Percentiles rank a stretch among this genome's conserved stretches.
Evolutionary conservation across 2,888 invertebrate genomes (phyloP).

Genomic region (Drosophila melanocephala): DNA sequence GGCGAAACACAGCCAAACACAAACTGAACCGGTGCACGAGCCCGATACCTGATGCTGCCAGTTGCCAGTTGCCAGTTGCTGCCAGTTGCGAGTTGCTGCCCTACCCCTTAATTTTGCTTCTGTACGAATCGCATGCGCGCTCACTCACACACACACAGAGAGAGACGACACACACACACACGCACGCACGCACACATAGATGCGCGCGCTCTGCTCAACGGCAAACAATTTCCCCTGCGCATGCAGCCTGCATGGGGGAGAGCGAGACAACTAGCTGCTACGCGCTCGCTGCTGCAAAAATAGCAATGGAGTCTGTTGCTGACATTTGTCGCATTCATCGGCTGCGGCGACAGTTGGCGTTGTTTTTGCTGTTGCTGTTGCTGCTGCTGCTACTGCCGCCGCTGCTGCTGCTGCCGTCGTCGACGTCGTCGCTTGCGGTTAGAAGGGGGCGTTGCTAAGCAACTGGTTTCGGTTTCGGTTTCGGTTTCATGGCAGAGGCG

Average conservation of each 20-base stretch:
- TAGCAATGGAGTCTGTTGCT: slow-evolving; percentile 84
- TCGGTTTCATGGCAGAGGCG: slow-evolving; percentile 57
- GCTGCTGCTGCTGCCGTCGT: slow-evolving; percentile 15
- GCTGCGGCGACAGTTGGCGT: slow-evolving; percentile 53
- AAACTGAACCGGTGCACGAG: slow-evolving; percentile 56
- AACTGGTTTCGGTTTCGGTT: slow-evolving; percentile 78
- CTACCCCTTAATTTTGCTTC: slow-evolving; percentile 47
- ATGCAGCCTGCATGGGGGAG: slow-evolving; percentile 22
- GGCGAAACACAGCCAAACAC: slow-evolving; percentile 60
- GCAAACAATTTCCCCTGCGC: slow-evolving; percentile 60
- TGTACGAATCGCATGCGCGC: slow-evolving; percentile 72
- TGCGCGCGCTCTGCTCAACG: slow-evolving; percentile 43
- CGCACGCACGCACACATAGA: slow-evolving; percentile 28
- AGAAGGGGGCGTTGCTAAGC: slow-evolving; percentile 86
- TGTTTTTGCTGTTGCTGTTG: slow-evolving; percentile 23
- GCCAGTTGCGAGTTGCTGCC: slow-evolving; percentile 25
- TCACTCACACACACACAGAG: slow-evolving; percentile 51
- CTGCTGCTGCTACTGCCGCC: slow-evolving; percentile 1
- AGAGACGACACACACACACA: slow-evolving; percentile 11
- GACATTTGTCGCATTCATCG: slow-evolving; percentile 73
- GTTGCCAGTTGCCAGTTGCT: slow-evolving; percentile 35
- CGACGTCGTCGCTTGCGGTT: slow-evolving; percentile 70
- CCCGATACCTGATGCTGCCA: slow-evolving; percentile 56
- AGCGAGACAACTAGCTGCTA: slow-evolving; percentile 62
- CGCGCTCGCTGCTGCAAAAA: slow-evolving; percentile 48